Evolutionary conservation across 2,113 vertebrate species (phyloP), one percentile per base, ranked within the genome.

Genomic region (Megaleporinus macrocephalus): DNA sequence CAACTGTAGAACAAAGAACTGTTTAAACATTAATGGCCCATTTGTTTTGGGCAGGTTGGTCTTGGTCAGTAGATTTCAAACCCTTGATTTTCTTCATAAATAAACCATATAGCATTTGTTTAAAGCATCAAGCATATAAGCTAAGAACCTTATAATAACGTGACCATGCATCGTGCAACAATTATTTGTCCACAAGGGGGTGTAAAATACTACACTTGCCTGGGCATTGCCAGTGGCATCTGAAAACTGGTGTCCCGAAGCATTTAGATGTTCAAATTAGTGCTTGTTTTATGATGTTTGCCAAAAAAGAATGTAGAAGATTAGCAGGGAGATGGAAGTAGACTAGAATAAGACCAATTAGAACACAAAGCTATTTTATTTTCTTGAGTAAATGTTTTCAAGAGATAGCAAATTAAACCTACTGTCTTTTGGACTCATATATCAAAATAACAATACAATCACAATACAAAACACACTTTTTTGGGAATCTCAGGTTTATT

Each of bases 111-210:
- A 16, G 27, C 18, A 78, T 18, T 26, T 30, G 13, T 36, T 36
- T 36, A 44, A 27, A 47, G 13, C 10, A 0, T n/a, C 14, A 36
- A 22, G 10, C 0, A 1, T 12, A 14, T 41, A 79, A 68, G 7
- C 20, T 16, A 29, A 30, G 14, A 68, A 0, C 24, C 1, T 20
- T 36, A 36, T 30, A 27, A 27, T 53, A 73, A 73, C 29, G 10
- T 41, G 33, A n/a, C 27, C 18, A 71, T 51, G 69, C 22, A 27
- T 63, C 12, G 33, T 76, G 51, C 29, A 24, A 11, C 24, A 26
- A 26, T 12, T 76, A 44, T 80, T 84, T 69, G 73, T 88, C 92
- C 93, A 92, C 92, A 85, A 93, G 92, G 89, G 91, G 93, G 89
- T 82, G 89, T 88, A 85, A 79, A 71, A 78, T 36, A 18, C 36